Evolutionary conservation across 35 echinoderm and acorn worm genomes (phyloP), one percentile per base, ranked within the genome.

Genomic region (Diadema setosum): DNA sequence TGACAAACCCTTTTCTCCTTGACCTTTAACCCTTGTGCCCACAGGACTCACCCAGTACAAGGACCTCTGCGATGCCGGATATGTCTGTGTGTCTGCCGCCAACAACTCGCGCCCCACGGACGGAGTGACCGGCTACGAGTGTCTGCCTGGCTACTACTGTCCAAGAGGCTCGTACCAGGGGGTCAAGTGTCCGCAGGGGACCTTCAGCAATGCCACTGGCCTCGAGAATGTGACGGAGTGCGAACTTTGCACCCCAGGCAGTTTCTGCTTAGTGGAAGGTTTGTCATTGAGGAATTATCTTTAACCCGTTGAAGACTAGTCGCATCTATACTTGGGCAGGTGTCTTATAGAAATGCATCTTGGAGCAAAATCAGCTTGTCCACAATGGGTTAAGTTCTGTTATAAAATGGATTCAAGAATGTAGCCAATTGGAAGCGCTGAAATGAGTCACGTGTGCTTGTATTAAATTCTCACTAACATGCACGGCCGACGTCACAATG

Each of bases 161-260:
- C 96, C 96, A 20, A 98, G 86, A 24, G 96, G 96, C 32, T 94
- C 92, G 14, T 92, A 98, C 57, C 96, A 98, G 56, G 96, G 96
- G 0, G 86, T 87, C 57, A 98, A 98, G 59, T 98, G 96, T 80
- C 96, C 96, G 6, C 50, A 89, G 31, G 96, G 96, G 23, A 98
- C 92, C n/a, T 98, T 98, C 73, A 98, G 92, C 69, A 94, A 98
- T 75, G 43, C 85, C 30, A 90, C 83, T 39, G 96, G 96, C 30
- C 82, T 98, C 9, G 96, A 98, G 42, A 98, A 98, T 89, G 88
- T 98, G 2, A 98, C 96, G 20, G 96, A 98, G 49, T 98, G 96
- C 92, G 55, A 92, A 58, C 61, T 86, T 6, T 98, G 96, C 37
- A 92, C 89, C 12, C 96, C 96, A 25, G 96, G 96, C 16, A 82